phyloP scores from a whole-genome alignment of 2,113 vertebrate genomes.

The Tragulus kanchil region DNA sequence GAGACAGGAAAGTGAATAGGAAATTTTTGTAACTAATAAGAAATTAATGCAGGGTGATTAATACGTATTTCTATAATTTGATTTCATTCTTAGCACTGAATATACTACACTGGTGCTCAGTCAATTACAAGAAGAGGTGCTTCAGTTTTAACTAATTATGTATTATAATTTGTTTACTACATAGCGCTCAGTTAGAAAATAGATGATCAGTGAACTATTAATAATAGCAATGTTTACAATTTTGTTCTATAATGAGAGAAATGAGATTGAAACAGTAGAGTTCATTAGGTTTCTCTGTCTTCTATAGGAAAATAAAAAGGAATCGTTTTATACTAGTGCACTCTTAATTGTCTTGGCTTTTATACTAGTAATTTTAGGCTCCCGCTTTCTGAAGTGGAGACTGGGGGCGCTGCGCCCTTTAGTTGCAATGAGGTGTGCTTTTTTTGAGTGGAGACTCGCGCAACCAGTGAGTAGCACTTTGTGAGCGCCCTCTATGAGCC shows the following conservation, averaged over 20 bases:
- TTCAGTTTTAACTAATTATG: neutral
- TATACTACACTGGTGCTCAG: neutral
- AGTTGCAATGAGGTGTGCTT: constrained; percentile 32
- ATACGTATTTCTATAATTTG: constrained; percentile 23
- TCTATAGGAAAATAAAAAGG: constrained; percentile 30
- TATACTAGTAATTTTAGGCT: no score
- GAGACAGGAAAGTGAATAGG: neutral
- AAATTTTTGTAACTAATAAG: neutral
- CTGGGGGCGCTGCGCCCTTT: no score
- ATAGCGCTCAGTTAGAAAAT: constrained; percentile 35
- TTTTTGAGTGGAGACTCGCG: neutral
- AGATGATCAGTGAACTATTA: constrained; percentile 27
- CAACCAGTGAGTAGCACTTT: constrained; percentile 49
- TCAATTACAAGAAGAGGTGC: neutral
- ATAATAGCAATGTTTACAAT: neutral
- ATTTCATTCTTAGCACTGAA: neutral
- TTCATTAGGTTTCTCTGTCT: neutral
- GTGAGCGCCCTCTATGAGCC: constrained; percentile 50
- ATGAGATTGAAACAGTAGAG: neutral
- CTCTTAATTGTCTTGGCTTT: neutral
- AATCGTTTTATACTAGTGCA: neutral
- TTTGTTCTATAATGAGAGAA: constrained; percentile 16
- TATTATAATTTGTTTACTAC: neutral
- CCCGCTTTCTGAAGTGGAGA: no score
- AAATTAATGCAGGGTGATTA: neutral